phyloP scores from a whole-genome alignment of 2,113 vertebrate species.

The Engystomops pustulosus region DNA sequence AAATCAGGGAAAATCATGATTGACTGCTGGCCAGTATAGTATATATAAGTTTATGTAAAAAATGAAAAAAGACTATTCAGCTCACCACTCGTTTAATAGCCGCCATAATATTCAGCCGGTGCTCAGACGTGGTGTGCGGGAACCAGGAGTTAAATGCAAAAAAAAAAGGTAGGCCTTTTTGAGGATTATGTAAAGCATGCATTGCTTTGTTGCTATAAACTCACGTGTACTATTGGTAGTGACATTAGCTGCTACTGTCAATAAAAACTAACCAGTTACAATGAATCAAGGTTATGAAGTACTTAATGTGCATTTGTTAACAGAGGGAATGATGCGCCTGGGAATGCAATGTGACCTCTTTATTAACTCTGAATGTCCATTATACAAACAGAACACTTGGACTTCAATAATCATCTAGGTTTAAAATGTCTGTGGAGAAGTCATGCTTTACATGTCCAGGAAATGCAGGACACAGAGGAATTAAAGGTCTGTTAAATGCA shows the following conservation, averaged over 20 bases:
- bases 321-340: slow-evolving; percentile 17
- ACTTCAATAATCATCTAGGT: slow-evolving; percentile 23
- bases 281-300: slow-evolving; percentile 34
- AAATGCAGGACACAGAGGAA: slow-evolving; percentile 25
- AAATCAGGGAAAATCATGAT: too few species aligned
- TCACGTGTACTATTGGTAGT: background rate
- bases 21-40: too few species aligned
- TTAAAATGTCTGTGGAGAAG: slow-evolving; percentile 40
- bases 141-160: too few species aligned
- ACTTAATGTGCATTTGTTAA: slow-evolving; percentile 38
- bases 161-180: too few species aligned
- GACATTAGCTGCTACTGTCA: background rate
- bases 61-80: too few species aligned
- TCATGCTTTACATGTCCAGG: slow-evolving; percentile 30
- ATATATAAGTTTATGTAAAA: too few species aligned
- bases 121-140: too few species aligned
- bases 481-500: background rate
- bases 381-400: slow-evolving; percentile 31
- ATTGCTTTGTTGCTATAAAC: background rate
- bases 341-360: slow-evolving; percentile 32
- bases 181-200: background rate
- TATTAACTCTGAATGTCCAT: slow-evolving; percentile 41
- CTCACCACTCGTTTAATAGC: too few species aligned
- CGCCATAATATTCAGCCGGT: too few species aligned
- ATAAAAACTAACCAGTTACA: slow-evolving; percentile 2